Evolutionary conservation across 2,113 vertebrate species (phyloP).

Genomic region (Verasper variegatus): DNA sequence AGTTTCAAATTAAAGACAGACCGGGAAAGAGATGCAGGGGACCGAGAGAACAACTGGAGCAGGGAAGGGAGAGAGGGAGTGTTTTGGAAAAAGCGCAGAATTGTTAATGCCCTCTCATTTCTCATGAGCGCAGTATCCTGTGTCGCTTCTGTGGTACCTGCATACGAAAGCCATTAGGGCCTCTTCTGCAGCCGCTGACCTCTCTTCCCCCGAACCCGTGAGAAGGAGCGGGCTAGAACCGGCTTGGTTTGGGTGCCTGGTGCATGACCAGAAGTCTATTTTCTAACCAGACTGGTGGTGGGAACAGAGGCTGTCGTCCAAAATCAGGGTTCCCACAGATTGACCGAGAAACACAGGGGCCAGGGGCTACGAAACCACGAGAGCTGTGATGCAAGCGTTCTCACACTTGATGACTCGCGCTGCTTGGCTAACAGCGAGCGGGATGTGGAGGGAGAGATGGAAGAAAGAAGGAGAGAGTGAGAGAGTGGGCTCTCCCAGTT

Average conservation of each 20-base stretch:
- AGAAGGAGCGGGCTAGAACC: conserved; percentile 74
- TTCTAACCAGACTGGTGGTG: conserved; percentile 82
- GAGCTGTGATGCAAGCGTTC: conserved; percentile 80
- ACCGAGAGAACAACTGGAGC: neutral
- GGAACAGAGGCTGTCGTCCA: conserved; percentile 82
- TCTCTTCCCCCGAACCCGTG: conserved; percentile 67
- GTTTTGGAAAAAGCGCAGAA: conserved; percentile 62
- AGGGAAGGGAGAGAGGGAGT: conserved; percentile 11
- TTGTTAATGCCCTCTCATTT: conserved; percentile 73
- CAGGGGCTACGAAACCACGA: conserved; percentile 76
- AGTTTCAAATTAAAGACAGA: conserved; percentile 44
- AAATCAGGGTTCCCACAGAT: conserved; percentile 85
- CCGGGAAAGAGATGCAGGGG: conserved; percentile 3
- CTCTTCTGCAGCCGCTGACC: conserved; percentile 65
- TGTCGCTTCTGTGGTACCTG: conserved; percentile 76
- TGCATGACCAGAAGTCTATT: conserved; percentile 77
- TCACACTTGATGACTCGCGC: conserved; percentile 72
- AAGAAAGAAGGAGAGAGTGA: conserved; percentile 9
- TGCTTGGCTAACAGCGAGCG: conserved; percentile 33
- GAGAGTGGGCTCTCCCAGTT: conserved; percentile 46
- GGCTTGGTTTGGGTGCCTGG: conserved; percentile 73
- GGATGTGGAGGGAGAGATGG: conserved; percentile 28
- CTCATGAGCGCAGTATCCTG: conserved; percentile 75
- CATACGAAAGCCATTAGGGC: conserved; percentile 79
- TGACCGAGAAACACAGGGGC: conserved; percentile 78